Base-by-base conservation (phyloP, 2,113 vertebrate species). In the Rhipidura dahli region DNA sequence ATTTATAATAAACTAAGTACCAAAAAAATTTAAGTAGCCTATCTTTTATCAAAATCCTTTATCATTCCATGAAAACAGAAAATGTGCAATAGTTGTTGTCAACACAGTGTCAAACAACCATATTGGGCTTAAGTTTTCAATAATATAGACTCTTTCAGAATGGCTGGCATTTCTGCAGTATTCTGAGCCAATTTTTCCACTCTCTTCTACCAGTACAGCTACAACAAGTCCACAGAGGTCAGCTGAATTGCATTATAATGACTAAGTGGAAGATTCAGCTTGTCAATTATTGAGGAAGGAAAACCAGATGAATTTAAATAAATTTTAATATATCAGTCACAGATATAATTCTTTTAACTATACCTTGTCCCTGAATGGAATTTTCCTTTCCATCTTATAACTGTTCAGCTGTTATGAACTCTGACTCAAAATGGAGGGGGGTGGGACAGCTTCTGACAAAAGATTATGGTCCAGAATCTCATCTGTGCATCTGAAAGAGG, bases 71-170 rank as follows among this genome's bases (percentile, higher is more conserved):
- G 86, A 87, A 93, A 95, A 93, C 95, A 96, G 88, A 95, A 95
- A 97, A 96, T 95, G 93, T 97, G 94, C 95, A 97, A 89, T 94
- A 83, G 92, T 59, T 96, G 86, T 96, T 97, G 95, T 96, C 96
- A 96, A 95, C 94, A 96, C 94, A 91, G 79, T 97, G 94, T 97
- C 96, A 97, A 94, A 63, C 88, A 95, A 96, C 94, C 88, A 94
- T 95, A 94, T 93, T 88, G 83, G 96, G 68, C 75, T 93, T 77
- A 86, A 80, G 54, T 90, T 93, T 97, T 94, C 92, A 88, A 83
- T 93, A 94, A 96, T 94, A 92, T 83, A 96, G 75, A 72, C 68
- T 90, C 50, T 77, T 91, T 64, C 56, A 83, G 83, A 94, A 86
- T 89, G 42, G 89, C 64, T 95, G 95, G 86, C 94, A 94, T 95